Conservation (phyloP, 2,113 vertebrate genomes). For the Megaceryle torquata region DNA sequence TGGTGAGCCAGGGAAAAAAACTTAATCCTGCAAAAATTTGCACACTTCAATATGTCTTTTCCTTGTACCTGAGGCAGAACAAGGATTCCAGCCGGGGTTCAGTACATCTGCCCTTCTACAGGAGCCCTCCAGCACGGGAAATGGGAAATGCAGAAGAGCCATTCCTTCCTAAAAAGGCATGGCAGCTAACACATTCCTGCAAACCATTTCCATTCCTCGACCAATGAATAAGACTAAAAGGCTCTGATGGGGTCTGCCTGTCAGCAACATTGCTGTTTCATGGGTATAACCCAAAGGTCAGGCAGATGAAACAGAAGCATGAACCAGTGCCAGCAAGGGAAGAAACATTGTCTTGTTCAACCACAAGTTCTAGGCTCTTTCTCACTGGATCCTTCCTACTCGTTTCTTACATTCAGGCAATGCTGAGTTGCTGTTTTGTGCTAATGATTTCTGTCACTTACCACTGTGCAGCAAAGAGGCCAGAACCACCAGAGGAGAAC, state of each 20-base stretch:
- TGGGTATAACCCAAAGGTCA: neutral
- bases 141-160: neutral
- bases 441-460: conserved; percentile 70
- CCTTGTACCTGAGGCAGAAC: neutral
- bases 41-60: neutral
- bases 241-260: neutral
- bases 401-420: neutral
- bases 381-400: neutral
- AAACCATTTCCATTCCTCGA: neutral
- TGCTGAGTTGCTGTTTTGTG: neutral
- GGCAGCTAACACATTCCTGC: neutral
- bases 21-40: neutral
- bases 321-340: neutral
- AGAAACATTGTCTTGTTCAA: neutral
- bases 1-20: neutral
- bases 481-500: conserved; percentile 98
- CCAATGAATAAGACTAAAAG: neutral
- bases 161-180: neutral
- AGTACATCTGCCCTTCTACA: neutral
- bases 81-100: neutral
- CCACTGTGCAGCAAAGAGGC: conserved; percentile 99
- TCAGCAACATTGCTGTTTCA: neutral
- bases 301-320: neutral
- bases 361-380: neutral
- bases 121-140: neutral